Base-by-base conservation (phyloP, 2,888 invertebrate genomes). In the Leucophenga montana region DNA sequence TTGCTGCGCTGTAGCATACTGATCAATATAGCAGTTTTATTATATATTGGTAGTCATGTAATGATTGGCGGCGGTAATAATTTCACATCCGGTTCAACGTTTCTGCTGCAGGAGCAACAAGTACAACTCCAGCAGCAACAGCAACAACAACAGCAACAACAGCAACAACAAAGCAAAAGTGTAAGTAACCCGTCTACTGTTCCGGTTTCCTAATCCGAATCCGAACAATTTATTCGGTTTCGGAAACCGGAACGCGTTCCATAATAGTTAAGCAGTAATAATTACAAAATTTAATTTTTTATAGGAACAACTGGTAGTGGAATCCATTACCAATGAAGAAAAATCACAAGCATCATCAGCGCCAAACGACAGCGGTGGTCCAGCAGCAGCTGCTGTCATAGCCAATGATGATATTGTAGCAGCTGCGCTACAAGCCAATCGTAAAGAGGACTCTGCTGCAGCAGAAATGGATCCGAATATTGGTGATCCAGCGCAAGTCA, bases 1-100 rank as follows among this genome's bases (percentile, higher is more conserved):
- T 90, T 93, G 89, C 91, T 94, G 87, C 91, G 93, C 81, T 92
- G 93, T 88, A 94, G 94, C 89, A 93, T 94, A 83, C 91, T 94
- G 72, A 91, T 94, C 78, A 94, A 94, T 86, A 91, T 94, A 75
- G 93, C 92, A 78, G 93, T 94, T 68, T 88, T 94, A 70, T 88
- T 94, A 73, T 94, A 94, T 88, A 92, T 93, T 76, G 93, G 93
- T 82, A 91, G 93, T 86, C 93, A 94, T 84, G 89, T 91, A 71
- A 90, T 89, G 86, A 89, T 89, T 70, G 89, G 89, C 53, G 88
- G 88, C 62, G 88, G 86, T 68, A 86, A 86, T 68, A 88, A 86
- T 75, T 86, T 89, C 71, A 78, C 85, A 5, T 82, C 85, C 53
- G 85, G 87, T 67, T 79, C 84, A 66, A 83, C 85, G 57, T 82